phyloP scores from a whole-genome alignment of 1,140 invertebrate genomes.

The Drosophila ambigua region DNA sequence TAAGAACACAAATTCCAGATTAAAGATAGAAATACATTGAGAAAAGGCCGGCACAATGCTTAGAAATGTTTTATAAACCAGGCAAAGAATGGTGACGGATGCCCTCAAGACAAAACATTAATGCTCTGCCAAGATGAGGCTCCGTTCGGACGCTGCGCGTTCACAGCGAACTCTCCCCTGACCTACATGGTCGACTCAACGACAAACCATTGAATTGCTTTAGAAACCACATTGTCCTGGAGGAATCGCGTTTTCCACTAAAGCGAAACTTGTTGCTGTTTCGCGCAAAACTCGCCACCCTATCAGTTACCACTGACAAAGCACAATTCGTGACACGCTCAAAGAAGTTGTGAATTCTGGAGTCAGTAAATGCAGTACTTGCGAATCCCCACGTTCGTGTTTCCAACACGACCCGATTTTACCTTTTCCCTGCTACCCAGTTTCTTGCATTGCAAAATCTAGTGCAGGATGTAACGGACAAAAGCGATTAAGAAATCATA shows the following conservation, averaged over 20 bases:
- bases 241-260: conserved; percentile 3
- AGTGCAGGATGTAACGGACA: conserved; percentile 7
- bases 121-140: conserved; percentile 17
- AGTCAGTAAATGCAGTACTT: conserved; percentile 9
- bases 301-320: conserved; percentile 18
- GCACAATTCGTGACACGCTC: conserved; percentile 6
- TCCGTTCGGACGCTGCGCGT: conserved; percentile 6
- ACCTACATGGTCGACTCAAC: conserved; percentile 30
- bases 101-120: conserved; percentile 43
- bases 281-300: conserved; percentile 17
- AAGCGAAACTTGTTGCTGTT: conserved; percentile 18
- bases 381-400: conserved; percentile 7
- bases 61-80: conserved; percentile 83
- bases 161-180: conserved; percentile 32
- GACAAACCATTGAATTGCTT: conserved; percentile 44
- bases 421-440: conserved; percentile 19
- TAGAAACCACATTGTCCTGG: conserved; percentile 34
- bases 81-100: conserved; percentile 79
- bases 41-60: conserved; percentile 66
- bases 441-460: conserved; percentile 29
- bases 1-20: conserved; percentile 83
- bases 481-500: conserved; percentile 21
- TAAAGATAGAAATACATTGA: conserved; percentile 85
- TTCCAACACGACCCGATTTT: conserved; percentile 17
- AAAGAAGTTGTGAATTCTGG: conserved; percentile 15